Base-by-base conservation (phyloP, 92 coral and sea anemone species). In the Metridium senile region DNA sequence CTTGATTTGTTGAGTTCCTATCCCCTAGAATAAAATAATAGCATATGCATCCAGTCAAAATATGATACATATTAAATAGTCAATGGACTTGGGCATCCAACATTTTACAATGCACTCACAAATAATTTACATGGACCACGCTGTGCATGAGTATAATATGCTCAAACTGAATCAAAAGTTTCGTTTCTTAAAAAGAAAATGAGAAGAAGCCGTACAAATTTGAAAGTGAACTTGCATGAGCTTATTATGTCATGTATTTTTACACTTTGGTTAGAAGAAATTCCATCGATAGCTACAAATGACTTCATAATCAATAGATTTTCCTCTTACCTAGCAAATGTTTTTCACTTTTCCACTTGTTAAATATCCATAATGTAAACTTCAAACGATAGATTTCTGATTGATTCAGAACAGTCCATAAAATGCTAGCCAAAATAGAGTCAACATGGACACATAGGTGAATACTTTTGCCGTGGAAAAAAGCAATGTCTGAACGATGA, bases 331-430 rank as follows among this genome's bases (percentile, higher is more conserved):
- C 80, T 21, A 22, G 22, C 17, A 23, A 43, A 11, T 45, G 22
- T 43, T 21, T 45, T 65, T 45, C 66, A 10, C 13, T 30, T 33
- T 34, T 78, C 90, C 86, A 88, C 71, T 81, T 82, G 27, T 31
- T 29, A 53, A 81, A 88, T 56, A 88, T 70, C 97, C 97, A 91
- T 21, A 85, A 33, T 21, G 87, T 68, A 27, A 91, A 71, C 32
- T 74, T 80, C 58, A 62, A 45, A 58, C 79, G 67, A 72, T 88
- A 91, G 0, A 0, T 58, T 0, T 58, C 66, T 0, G 97, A 88
- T 65, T 35, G 28, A 26, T 56, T 78, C 32, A 91, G 51, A 49
- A 76, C 71, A 20, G 66, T 59, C 88, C 91, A 87, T 16, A 91
- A 78, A 62, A 88, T 32, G 21, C 72, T 85, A 20, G 90, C 97